Evolutionary conservation across 2,797 vertebrate species (phyloP), one percentile per base, ranked within the genome.

Genomic region (Myripristis murdjan): DNA sequence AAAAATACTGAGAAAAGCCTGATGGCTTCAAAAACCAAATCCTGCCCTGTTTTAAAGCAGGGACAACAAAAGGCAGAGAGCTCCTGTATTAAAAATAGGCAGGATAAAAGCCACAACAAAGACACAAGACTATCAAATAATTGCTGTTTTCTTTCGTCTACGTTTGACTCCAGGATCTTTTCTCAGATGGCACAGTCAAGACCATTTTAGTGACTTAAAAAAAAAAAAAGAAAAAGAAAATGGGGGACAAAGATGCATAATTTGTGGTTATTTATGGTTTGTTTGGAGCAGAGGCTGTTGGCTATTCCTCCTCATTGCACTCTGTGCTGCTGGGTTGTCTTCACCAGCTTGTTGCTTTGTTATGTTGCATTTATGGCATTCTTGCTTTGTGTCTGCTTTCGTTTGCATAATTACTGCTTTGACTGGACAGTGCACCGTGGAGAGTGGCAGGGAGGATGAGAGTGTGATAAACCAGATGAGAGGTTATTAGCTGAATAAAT

Each of bases 161-260:
- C 72, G 33, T 77, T 82, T 84, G 73, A 84, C 82, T 81, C 51
- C 14, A 59, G 62, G 51, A 77, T 71, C 8, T 79, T 79, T 78
- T 54, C 35, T 28, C 55, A 79, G 68, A 68, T n/a, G 10, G 24
- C 54, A 23, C 43, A 74, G 81, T 74, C 70, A 35, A 79, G 64
- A 75, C 52, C 22, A 55, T 63, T 78, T 48, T 64, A 64, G 49
- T 10, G 2, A 37, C 18, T n/a, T n/a, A 23, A 57, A n/a, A 33
- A 44, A 18, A n/a, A 58, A 64, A 49, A 14, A 18, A 12, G 8
- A 26, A 61, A 16, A 74, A 55, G 35, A 72, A 57, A 55, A 56
- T 9, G n/a, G 18, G 39, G 26, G 55, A 70, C 20, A 56, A 76
- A 76, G 62, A 66, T 20, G 63, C 37, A 64, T 23, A 51, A 68